These are phyloP conservation scores for Labia minor DNA, from an alignment of 2,888 invertebrate species.

Conservation along the genomic window DNA sequence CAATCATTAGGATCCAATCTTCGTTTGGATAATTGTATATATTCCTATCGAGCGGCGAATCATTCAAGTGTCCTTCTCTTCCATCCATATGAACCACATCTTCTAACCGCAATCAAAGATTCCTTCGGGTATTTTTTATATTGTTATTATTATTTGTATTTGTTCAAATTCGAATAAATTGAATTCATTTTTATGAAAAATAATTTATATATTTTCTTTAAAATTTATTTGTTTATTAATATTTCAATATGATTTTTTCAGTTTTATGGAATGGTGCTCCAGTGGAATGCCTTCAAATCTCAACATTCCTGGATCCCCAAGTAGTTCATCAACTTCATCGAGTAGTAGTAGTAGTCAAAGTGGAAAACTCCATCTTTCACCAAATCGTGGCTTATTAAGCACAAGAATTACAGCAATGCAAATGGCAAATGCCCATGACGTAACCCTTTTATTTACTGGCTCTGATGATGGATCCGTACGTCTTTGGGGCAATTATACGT, in stretches of 20 bases:
- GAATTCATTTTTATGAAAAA: too few species aligned
- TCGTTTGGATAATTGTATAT: slow-evolving; percentile 73
- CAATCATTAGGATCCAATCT: slow-evolving; percentile 37
- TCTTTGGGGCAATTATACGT: slow-evolving; percentile 44
- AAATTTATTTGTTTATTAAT: too few species aligned
- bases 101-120: slow-evolving; percentile 77
- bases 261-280: not conserved
- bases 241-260: too few species aligned
- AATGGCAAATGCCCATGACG: slow-evolving; percentile 77
- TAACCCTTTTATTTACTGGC: slow-evolving; percentile 61
- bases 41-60: slow-evolving; percentile 66
- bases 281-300: slow-evolving; percentile 14
- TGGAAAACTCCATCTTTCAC: not conserved
- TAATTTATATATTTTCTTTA: too few species aligned
- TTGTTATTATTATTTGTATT: slow-evolving; percentile 15
- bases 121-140: slow-evolving; percentile 53
- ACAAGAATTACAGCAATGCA: slow-evolving; percentile 70
- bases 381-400: slow-evolving; percentile 38
- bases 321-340: slow-evolving; percentile 21
- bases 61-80: slow-evolving; percentile 70
- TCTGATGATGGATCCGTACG: slow-evolving; percentile 68
- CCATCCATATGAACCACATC: slow-evolving; percentile 82
- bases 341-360: not conserved
- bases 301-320: not conserved
- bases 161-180: slow-evolving; percentile 22